phyloP scores from a whole-genome alignment of 2,113 vertebrate species.

The Cephalopterus ornatus region DNA sequence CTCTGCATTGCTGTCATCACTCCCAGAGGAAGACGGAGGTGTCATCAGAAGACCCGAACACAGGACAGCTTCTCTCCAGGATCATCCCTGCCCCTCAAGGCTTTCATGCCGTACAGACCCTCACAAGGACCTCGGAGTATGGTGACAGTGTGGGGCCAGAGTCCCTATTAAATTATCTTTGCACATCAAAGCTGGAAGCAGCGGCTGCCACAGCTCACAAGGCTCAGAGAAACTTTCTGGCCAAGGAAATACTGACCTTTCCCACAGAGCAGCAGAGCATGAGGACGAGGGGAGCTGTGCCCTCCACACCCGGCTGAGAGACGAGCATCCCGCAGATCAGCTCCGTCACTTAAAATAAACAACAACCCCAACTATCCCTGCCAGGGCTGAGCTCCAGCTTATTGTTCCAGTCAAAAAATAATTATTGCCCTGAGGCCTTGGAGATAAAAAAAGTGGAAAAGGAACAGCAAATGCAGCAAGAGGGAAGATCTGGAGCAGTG shows the following conservation, averaged over 20 bases:
- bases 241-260: background rate
- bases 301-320: background rate
- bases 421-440: slow-evolving; percentile 17
- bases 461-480: background rate
- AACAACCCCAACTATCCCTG: background rate
- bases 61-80: accelerated
- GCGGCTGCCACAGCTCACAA: accelerated
- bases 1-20: accelerated
- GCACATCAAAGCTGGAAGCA: background rate
- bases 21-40: accelerated
- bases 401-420: slow-evolving; percentile 59
- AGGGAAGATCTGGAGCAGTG: background rate
- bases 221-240: background rate
- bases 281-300: background rate
- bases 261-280: background rate
- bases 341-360: background rate
- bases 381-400: slow-evolving; percentile 26
- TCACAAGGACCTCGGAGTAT: accelerated
- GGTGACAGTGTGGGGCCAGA: background rate
- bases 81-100: background rate
- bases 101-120: accelerated
- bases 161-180: background rate
- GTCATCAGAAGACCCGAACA: background rate
- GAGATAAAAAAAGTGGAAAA: background rate
- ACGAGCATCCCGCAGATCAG: background rate